Base-by-base conservation (phyloP, 2,113 vertebrate genomes). In the Hyla sarda region DNA sequence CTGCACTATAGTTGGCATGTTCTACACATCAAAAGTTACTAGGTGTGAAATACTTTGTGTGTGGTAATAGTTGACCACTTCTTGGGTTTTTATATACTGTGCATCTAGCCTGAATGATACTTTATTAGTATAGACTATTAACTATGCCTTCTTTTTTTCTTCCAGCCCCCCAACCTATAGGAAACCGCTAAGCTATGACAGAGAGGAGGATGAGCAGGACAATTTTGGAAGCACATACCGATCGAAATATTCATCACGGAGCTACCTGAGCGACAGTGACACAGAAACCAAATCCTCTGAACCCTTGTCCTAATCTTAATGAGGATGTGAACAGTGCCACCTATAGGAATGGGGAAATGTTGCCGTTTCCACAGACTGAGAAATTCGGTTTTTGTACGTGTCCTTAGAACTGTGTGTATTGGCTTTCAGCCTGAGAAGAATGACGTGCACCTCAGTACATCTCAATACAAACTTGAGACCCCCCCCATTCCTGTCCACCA, bases 191-290 rank as follows among this genome's bases (percentile, higher is more conserved):
- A 41, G 90, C 92, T 94, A 92, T 12, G 92, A 95, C 88, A 92
- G 90, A 91, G 98, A 96, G 65, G 97, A 98, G 3, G 96, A 98
- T 48, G 97, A 99, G 87, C 95, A 91, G 13, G 93, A 94, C 54
- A 78, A 89, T 17, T 86, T 88, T 73, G 92, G 90, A 67, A 91
- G 93, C 90, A 90, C 92, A 1, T 90, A 89, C 89, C 90, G 91
- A 90, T 88, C 93, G 84, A 87, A 86, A 87, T 90, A 91, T 90
- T 92, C 94, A 87, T 93, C 90, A 47, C 78, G 90, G 90, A 94
- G 90, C 90, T 92, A 91, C 89, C 89, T 95, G 90, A 96, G 94
- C 45, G 93, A 96, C 88, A 93, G 94, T 30, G 95, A 95, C 90
- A 89, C 88, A 5, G 95, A 97, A 84, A 92, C 93, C 90, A 93